Evolutionary conservation across 2,888 invertebrate genomes (phyloP).

Genomic region (Cephus pygmeus): DNA sequence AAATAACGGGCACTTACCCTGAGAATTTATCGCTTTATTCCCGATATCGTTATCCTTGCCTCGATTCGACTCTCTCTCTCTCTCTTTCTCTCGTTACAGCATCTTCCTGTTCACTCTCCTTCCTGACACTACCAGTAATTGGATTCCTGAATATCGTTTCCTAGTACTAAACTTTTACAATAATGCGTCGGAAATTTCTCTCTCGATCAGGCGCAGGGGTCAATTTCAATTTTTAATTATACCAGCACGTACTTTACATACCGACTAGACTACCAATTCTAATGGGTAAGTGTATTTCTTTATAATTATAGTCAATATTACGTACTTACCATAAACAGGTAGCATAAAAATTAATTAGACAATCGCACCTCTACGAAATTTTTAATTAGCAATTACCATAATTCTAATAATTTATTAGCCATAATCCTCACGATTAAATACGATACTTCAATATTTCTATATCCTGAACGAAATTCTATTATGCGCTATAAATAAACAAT

Average conservation of each 20-base stretch:
- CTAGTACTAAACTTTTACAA: slow-evolving; percentile 20
- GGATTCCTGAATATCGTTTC: slow-evolving; percentile 23
- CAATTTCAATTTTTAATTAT: neutral
- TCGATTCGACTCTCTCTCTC: slow-evolving; percentile 11
- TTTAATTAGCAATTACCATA: neutral
- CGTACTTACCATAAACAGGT: neutral
- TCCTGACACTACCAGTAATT: slow-evolving; percentile 24
- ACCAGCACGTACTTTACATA: neutral
- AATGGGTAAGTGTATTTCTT: neutral
- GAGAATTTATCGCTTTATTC: slow-evolving; percentile 23
- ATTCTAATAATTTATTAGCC: neutral
- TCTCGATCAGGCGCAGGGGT: neutral
- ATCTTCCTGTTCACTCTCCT: neutral
- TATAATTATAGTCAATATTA: neutral
- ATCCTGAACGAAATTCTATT: neutral
- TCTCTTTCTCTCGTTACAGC: neutral
- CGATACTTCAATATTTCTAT: neutral
- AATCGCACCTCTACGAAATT: neutral
- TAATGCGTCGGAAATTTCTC: slow-evolving; percentile 16
- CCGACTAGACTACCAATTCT: neutral
- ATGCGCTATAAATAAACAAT: neutral
- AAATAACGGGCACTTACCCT: slow-evolving; percentile 21
- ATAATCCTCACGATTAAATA: neutral
- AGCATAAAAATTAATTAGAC: neutral
- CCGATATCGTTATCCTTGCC: slow-evolving; percentile 23